These are phyloP conservation scores for Ptilonorhynchus violaceus DNA, from an alignment of 2,113 vertebrate genomes.

Conservation along the genomic window DNA sequence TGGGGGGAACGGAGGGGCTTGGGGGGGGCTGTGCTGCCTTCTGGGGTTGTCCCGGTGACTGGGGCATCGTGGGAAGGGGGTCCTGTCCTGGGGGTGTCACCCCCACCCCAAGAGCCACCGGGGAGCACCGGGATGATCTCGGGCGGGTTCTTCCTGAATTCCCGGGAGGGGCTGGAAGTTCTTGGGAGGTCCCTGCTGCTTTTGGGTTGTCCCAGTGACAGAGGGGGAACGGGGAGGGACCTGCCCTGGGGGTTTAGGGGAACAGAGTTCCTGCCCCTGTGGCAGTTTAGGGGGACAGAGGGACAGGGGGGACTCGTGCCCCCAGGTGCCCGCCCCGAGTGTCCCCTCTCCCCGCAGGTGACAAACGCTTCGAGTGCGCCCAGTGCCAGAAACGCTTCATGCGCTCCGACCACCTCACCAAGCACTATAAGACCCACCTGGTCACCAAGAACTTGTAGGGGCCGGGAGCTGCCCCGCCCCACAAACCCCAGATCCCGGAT, in stretches of 20 bases:
- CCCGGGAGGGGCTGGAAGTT: neutral
- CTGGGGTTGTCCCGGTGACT: neutral
- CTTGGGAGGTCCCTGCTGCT: neutral
- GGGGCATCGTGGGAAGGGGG: rapidly evolving
- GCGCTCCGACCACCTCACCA: slow-evolving; percentile 97
- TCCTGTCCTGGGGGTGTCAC: neutral
- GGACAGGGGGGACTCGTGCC: no score
- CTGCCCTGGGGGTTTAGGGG: no score
- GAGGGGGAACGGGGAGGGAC: no score
- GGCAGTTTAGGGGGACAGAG: no score
- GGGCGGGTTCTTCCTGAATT: neutral
- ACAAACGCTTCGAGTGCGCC: slow-evolving; percentile 94
- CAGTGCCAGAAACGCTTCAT: slow-evolving; percentile 99
- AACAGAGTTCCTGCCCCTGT: no score
- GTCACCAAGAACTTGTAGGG: slow-evolving; percentile 98
- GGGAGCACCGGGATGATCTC: neutral
- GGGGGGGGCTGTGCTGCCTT: neutral
- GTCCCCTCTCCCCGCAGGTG: slow-evolving; percentile 71
- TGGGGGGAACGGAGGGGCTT: neutral
- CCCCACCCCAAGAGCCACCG: neutral
- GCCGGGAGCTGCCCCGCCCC: neutral
- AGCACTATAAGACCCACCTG: slow-evolving; percentile 98
- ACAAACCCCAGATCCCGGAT: no score
- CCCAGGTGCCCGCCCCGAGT: neutral
- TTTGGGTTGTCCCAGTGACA: neutral